phyloP scores from a whole-genome alignment of 2,113 vertebrate genomes.

The Chelonoidis abingdonii region DNA sequence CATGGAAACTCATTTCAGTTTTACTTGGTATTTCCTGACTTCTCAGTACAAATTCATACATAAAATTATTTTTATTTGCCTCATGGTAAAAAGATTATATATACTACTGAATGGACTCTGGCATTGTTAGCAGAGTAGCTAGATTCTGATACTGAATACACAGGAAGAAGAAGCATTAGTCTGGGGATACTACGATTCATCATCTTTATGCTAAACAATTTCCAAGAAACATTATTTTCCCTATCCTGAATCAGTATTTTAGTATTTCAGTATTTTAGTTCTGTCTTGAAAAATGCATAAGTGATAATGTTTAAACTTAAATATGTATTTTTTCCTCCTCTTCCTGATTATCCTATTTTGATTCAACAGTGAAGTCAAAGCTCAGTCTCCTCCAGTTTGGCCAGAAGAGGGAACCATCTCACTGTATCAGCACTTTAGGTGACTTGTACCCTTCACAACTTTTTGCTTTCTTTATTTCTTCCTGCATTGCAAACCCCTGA shows the following conservation, averaged over 20 bases:
- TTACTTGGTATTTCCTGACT: not conserved
- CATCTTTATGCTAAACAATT: not conserved
- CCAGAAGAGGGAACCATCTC: conserved; percentile 83
- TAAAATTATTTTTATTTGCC: not conserved
- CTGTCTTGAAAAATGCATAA: not conserved
- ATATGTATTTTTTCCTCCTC: not conserved
- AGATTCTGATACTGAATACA: not conserved
- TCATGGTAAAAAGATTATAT: not conserved
- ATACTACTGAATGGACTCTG: not conserved
- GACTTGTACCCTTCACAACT: not conserved
- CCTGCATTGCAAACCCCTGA: not conserved
- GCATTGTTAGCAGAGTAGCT: not conserved
- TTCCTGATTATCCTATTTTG: not conserved
- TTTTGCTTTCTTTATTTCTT: conserved; percentile 31
- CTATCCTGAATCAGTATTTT: not conserved
- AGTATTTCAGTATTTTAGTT: not conserved
- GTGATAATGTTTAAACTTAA: not conserved
- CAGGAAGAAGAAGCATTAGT: not conserved
- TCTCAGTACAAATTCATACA: not conserved
- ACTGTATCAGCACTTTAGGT: conserved; percentile 54
- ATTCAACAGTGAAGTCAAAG: not conserved
- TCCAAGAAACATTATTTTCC: not conserved
- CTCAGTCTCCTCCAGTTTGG: conserved; percentile 50
- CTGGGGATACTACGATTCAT: not conserved
- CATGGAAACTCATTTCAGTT: not conserved